Evolutionary conservation across 2,888 invertebrate species (phyloP), one percentile per base, ranked within the genome.

Genomic region (Hirtodrosophila histrioides): DNA sequence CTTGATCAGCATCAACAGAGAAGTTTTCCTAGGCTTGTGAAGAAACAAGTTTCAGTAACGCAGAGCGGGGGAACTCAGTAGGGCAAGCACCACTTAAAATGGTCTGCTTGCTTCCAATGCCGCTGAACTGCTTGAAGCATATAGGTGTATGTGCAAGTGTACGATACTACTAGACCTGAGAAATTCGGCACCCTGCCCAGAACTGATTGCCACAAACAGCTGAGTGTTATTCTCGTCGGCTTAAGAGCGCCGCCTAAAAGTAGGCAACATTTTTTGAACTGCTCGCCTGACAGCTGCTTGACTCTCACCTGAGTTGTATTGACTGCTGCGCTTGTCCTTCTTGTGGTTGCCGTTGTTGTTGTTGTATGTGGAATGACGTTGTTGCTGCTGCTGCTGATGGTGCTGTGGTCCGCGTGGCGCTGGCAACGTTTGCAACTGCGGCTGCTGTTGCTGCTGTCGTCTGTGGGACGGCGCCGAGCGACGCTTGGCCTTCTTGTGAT

Each of bases 251-350:
- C 17, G 40, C 43, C 44, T 7, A 31, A 43, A 55, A 50, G 54
- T 50, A 50, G 40, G 50, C 54, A 54, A 49, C 17, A 7, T 3
- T 40, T 46, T 61, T 54, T 10, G 11, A 12, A 39, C 17, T 23
- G 27, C 48, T 61, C 12, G 11, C 27, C 3, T 27, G 27, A 3
- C 6, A 17, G 17, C 17, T 17, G 17, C 17, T 17, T 17, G 17
- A 17, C 1, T 10, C 88, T 89, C 69, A 91, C 91, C 92, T 84
- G 91, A 91, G 78, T 89, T 90, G 74, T 91, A 92, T 79, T 91
- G 89, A 65, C 88, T 89, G 71, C 77, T 89, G 62, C 88, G 89
- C 65, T 90, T 91, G 69, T 91, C 89, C 62, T 69, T 88, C 57
- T 78, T 68, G 29, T 67, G 69, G 51, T 80, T 70, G 27, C 70